These are phyloP conservation scores for Piscicola geometra DNA, from an alignment of 2,888 invertebrate species.

Conservation along the genomic window DNA sequence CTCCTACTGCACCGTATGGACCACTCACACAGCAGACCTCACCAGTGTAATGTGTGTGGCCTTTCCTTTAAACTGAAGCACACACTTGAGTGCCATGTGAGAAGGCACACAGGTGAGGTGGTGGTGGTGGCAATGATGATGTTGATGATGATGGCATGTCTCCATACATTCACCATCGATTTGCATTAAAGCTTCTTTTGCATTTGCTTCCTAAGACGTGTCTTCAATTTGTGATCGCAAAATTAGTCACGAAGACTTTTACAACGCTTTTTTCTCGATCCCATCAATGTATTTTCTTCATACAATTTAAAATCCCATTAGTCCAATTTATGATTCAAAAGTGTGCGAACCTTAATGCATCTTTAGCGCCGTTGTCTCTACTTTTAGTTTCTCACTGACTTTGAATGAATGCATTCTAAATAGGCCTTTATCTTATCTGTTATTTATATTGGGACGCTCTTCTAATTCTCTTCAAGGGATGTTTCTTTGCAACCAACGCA, in stretches of 20 bases:
- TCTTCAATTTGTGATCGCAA: too few relatives aligned
- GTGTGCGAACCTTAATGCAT: too few relatives aligned
- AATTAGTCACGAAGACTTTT: too few relatives aligned
- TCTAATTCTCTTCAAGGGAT: background rate
- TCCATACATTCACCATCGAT: too few relatives aligned
- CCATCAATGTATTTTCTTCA: too few relatives aligned
- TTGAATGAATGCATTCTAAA: background rate
- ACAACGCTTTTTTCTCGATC: too few relatives aligned
- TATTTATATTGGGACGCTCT: background rate
- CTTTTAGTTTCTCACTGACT: background rate
- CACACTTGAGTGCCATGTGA: slow-evolving; percentile 62
- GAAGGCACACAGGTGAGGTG: slow-evolving; percentile 59
- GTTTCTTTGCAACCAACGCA: too few relatives aligned
- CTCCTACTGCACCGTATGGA: slow-evolving; percentile 63
- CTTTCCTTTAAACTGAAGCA: slow-evolving; percentile 62
- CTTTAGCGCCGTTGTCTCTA: too few relatives aligned
- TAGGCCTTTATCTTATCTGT: background rate
- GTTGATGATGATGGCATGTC: too few relatives aligned
- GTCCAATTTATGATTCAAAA: too few relatives aligned
- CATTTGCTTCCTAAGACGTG: background rate
- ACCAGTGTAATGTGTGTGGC: slow-evolving; percentile 60
- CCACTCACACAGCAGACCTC: slow-evolving; percentile 59
- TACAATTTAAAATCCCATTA: too few relatives aligned
- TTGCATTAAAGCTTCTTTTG: background rate
- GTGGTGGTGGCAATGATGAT: slow-evolving; percentile 27